These are phyloP conservation scores for Amblyopsis hoosieri DNA, from an alignment of 2,797 vertebrate species.

Conservation along the genomic window DNA sequence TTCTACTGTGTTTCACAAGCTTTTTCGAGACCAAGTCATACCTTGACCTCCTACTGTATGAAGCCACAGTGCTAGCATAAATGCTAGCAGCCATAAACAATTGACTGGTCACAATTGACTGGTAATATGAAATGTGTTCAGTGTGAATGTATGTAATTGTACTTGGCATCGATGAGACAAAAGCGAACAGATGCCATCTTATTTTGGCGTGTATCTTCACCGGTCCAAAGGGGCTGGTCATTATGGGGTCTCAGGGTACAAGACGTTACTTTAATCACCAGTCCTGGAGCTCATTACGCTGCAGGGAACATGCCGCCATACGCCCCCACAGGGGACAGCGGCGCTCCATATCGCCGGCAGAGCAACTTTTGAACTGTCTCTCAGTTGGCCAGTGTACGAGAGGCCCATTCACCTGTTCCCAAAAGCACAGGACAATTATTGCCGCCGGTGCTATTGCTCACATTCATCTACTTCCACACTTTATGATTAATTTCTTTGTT, in stretches of 20 bases:
- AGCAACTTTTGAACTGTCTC: constrained; percentile 38
- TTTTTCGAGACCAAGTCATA: constrained; percentile 1
- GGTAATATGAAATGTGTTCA: too few species aligned
- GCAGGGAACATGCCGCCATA: constrained; percentile 27
- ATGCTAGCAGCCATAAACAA: constrained; percentile 2
- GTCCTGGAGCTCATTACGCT: constrained; percentile 44
- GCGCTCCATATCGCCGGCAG: constrained; percentile 37
- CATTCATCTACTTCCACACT: constrained; percentile 23
- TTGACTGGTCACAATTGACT: neutral
- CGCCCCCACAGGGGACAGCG: constrained; percentile 26
- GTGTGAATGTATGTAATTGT: too few species aligned
- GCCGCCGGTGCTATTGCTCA: constrained; percentile 9
- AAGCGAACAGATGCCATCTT: constrained; percentile 10
- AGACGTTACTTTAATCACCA: constrained; percentile 41
- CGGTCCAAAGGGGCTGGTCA: too few species aligned
- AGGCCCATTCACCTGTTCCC: constrained; percentile 30
- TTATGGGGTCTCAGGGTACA: too few species aligned
- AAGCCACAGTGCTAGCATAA: constrained; percentile 12
- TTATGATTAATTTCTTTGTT: neutral
- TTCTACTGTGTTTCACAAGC: neutral
- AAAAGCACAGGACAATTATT: constrained; percentile 34
- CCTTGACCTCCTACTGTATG: constrained; percentile 12
- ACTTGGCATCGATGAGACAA: constrained; percentile 41
- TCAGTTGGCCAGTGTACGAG: constrained; percentile 14
- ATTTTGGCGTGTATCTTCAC: too few species aligned